Evolutionary conservation across 2,113 vertebrate species (phyloP), one percentile per base, ranked within the genome.

Genomic region (Pagrus major): DNA sequence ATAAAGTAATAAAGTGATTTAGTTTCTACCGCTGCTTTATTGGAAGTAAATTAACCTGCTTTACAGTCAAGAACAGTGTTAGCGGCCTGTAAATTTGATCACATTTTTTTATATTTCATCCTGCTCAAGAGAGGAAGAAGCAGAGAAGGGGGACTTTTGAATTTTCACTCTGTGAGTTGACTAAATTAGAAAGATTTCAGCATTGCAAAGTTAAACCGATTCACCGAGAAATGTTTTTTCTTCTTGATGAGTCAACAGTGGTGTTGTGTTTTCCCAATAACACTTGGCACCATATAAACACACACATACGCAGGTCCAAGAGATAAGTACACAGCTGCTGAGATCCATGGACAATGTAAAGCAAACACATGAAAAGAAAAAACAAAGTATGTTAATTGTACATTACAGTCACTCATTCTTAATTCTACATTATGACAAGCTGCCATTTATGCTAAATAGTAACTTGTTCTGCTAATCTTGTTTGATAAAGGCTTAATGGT

Each of bases 1-100:
- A 27, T 68, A 54, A 86, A 86, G 80, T 78, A 74, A 84, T 79
- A 76, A 88, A 86, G 81, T 71, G 44, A 90, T 89, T 91, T 80
- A 56, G 75, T 59, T 81, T 68, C 37, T 37, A 61, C 74, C 21
- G 79, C 75, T 71, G 81, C 77, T 85, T 85, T 67, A 86, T 78
- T 90, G 63, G 59, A 77, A 66, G 21, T 29, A 80, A 89, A 91
- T 90, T 77, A 86, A 81, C 81, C 80, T 73, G 80, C 72, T 88
- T 82, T 84, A 86, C 74, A 58, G 76, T 25, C 73, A 66, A 80
- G 72, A 86, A 84, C 74, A 39, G 58, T 75, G 56, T 82, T 72
- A 81, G 81, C 61, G 52, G 77, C 72, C 78, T 64, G 72, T 46
- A 79, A 86, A 93, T 89, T 59, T 86, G 54, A 85, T 83, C 68